Evolutionary conservation across 2,888 invertebrate genomes (phyloP).

Genomic region (Calameuta idolon): DNA sequence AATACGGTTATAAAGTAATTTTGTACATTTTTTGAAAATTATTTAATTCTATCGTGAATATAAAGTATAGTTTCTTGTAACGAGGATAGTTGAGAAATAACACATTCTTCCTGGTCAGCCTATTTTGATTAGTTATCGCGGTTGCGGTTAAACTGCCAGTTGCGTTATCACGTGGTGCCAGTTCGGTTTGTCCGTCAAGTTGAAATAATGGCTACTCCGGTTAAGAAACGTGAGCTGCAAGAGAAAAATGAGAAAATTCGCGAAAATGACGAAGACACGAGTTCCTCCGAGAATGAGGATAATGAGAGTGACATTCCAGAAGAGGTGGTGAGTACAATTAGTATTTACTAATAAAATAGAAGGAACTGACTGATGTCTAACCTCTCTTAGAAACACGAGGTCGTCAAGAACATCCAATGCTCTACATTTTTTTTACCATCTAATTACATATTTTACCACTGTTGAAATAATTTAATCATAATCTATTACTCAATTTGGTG

Average conservation of each 20-base stretch:
- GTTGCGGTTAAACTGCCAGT: neutral
- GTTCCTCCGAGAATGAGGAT: slow-evolving; percentile 48
- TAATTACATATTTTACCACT: neutral
- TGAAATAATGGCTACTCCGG: slow-evolving; percentile 60
- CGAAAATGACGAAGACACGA: slow-evolving; percentile 44
- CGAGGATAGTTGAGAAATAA: neutral
- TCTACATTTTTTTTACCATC: neutral
- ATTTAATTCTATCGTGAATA: neutral
- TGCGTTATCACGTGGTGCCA: slow-evolving; percentile 21
- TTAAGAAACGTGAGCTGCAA: slow-evolving; percentile 58
- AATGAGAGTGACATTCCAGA: slow-evolving; percentile 42
- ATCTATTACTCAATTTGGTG: neutral
- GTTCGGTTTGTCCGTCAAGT: neutral
- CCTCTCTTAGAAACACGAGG: slow-evolving; percentile 2
- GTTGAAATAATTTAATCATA: neutral
- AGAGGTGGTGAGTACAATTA: slow-evolving; percentile 41
- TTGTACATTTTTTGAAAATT: neutral
- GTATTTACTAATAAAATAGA: neutral
- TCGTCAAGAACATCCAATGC: neutral
- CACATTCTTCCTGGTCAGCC: neutral
- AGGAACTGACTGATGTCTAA: neutral
- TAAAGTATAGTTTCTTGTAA: neutral
- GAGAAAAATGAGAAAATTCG: slow-evolving; percentile 34
- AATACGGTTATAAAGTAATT: neutral
- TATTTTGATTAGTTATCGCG: neutral